A percentile compares a stretch with the other conserved stretches of the same genome.
Conservation (phyloP, 1,140 invertebrate species). For the Atta colombica region DNA sequence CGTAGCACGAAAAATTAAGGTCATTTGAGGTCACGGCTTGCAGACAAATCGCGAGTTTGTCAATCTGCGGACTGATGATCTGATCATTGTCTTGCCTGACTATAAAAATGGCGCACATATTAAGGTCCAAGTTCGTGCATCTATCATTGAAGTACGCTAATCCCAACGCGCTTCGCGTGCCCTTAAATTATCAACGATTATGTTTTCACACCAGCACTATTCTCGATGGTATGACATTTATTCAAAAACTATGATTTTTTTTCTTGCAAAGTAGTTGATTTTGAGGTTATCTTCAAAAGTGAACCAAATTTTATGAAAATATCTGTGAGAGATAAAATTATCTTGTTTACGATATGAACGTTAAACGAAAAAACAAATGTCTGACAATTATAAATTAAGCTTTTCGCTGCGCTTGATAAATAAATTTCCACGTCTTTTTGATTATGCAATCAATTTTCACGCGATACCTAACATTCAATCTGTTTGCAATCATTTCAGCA, state of each 20-base stretch:
- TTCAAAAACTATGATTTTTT: constrained; percentile 57
- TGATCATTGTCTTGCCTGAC: too few relatives aligned
- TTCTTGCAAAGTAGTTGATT: background rate
- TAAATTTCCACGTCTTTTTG: background rate
- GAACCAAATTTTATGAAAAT: background rate
- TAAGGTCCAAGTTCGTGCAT: constrained; percentile 77
- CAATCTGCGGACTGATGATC: too few relatives aligned
- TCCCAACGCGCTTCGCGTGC: constrained; percentile 72
- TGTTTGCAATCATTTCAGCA: background rate
- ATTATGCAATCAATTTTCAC: constrained; percentile 75
- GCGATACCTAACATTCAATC: background rate
- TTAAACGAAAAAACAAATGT: background rate
- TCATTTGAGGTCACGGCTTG: background rate
- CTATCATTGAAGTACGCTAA: constrained; percentile 75
- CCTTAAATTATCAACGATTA: constrained; percentile 79
- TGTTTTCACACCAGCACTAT: constrained; percentile 83
- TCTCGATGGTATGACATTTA: constrained; percentile 80
- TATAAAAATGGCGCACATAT: constrained; percentile 82
- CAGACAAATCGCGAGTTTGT: background rate
- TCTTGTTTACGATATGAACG: background rate
- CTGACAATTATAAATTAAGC: background rate
- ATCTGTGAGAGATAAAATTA: background rate
- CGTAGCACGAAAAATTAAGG: too few relatives aligned
- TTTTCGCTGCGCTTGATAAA: background rate
- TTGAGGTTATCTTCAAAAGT: constrained; percentile 61